These are phyloP conservation scores for Okamejei kenojei DNA, from an alignment of 2,797 vertebrate species.

Conservation along the genomic window DNA sequence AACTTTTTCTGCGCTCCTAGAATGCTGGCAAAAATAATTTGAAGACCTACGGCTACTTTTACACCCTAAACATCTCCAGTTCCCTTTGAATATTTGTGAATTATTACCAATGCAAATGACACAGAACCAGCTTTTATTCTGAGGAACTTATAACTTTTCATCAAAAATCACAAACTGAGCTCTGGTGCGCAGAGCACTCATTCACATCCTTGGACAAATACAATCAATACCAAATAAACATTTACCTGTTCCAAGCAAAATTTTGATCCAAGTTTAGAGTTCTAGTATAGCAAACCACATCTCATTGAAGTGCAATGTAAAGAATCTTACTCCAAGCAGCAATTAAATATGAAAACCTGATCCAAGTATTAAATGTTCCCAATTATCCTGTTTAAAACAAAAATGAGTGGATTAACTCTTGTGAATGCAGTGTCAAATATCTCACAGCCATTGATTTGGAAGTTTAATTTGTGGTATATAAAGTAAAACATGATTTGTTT, in stretches of 20 bases:
- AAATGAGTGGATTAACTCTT: neutral
- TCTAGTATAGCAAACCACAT: constrained; percentile 22
- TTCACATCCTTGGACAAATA: constrained; percentile 30
- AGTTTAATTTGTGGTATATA: neutral
- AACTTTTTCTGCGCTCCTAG: neutral
- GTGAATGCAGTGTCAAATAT: constrained; percentile 2
- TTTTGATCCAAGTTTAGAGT: neutral
- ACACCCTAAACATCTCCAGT: neutral
- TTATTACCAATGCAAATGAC: constrained; percentile 6
- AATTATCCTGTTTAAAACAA: constrained; percentile 10
- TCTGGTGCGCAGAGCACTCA: neutral
- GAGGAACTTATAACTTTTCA: neutral
- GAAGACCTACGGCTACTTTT: neutral
- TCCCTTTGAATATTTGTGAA: neutral
- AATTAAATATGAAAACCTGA: constrained; percentile 33
- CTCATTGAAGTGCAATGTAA: constrained; percentile 11
- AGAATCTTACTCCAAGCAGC: constrained; percentile 13
- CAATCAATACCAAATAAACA: constrained; percentile 31
- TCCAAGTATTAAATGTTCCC: constrained; percentile 25
- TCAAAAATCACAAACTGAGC: neutral
- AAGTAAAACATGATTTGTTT: neutral
- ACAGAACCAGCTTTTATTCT: constrained; percentile 18
- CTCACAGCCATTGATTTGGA: neutral
- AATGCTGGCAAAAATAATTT: neutral
- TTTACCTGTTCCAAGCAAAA: neutral